These are phyloP conservation scores for Anhinga anhinga DNA, from an alignment of 2,113 vertebrate genomes.

Conservation along the genomic window DNA sequence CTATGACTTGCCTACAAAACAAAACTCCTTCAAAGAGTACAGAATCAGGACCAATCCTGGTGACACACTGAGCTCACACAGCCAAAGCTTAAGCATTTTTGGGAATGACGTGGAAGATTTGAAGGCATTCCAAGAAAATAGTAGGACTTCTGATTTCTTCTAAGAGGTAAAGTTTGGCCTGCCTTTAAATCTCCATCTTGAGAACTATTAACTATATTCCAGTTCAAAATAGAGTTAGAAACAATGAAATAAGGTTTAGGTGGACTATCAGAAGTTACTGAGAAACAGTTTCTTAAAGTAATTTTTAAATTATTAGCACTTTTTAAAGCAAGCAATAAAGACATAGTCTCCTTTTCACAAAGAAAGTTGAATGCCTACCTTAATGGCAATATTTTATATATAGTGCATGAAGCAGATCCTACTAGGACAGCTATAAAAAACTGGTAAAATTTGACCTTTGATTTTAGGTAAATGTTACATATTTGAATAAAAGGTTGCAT, in stretches of 20 bases:
- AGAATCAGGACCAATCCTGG: not conserved
- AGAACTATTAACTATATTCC: not conserved
- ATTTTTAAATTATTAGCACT: not conserved
- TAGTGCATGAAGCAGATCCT: not conserved
- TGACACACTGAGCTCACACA: not conserved
- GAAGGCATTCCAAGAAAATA: not conserved
- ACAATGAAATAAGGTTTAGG: not conserved
- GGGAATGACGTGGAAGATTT: not conserved
- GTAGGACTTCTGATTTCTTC: not conserved
- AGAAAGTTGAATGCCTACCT: not conserved
- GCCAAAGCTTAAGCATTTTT: not conserved
- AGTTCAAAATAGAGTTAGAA: not conserved
- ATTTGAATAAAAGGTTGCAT: conserved; percentile 38
- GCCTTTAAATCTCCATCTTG: not conserved
- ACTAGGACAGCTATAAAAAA: conserved; percentile 1
- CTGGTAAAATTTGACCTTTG: conserved; percentile 39
- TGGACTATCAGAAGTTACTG: not conserved
- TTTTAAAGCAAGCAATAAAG: not conserved
- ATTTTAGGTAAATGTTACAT: conserved; percentile 36
- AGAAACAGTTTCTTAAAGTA: not conserved
- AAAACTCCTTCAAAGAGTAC: not conserved
- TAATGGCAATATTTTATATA: not conserved
- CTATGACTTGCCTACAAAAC: not conserved
- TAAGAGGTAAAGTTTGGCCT: not conserved
- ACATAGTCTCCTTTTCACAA: not conserved